A percentile compares a stretch with the other conserved stretches of the same genome.
Conservation (phyloP, 2,888 invertebrate species). For the Nebria salina region DNA sequence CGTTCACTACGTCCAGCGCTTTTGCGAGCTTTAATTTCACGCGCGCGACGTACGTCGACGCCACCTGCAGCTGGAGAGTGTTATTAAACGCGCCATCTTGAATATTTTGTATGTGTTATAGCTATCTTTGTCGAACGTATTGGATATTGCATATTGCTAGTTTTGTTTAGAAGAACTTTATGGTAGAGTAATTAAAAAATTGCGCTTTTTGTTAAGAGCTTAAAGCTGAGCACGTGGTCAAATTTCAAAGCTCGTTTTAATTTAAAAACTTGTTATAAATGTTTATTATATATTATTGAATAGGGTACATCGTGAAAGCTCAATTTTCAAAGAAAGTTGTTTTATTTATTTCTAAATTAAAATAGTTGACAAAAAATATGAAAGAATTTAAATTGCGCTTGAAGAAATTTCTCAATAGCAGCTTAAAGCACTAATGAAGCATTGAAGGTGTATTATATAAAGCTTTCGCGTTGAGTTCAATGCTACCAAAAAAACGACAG, state of each 20-base stretch:
- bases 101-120: slow-evolving; percentile 6
- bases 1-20: background rate
- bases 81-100: slow-evolving; percentile 35
- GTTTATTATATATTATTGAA: too few relatives aligned
- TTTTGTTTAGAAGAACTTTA: background rate
- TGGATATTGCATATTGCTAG: background rate
- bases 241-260: background rate
- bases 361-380: background rate
- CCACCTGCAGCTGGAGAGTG: background rate
- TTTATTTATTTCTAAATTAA: background rate
- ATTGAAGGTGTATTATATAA: background rate
- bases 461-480: background rate
- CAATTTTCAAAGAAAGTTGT: background rate
- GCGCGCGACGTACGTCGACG: slow-evolving; percentile 16
- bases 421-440: background rate
- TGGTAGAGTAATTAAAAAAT: background rate
- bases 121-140: background rate
- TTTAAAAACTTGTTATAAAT: background rate
- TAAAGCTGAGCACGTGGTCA: background rate
- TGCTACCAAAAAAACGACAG: too few relatives aligned
- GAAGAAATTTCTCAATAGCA: background rate
- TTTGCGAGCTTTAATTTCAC: background rate
- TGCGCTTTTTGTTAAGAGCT: background rate
- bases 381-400: background rate
- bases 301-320: too few relatives aligned